phyloP scores from a whole-genome alignment of 2,888 invertebrate genomes.

The Drosophila borborema region DNA sequence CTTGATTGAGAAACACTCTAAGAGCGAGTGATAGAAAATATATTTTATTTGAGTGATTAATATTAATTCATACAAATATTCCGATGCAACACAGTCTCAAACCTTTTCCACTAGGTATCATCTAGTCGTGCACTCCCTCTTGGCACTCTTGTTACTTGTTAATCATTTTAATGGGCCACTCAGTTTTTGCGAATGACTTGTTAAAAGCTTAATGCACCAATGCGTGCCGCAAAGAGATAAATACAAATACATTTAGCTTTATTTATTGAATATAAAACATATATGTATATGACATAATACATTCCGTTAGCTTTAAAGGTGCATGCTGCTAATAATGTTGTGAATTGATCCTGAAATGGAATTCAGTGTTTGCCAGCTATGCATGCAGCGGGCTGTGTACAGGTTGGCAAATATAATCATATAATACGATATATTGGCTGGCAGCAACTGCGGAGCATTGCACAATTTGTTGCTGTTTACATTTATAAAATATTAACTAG shows the following conservation, averaged over 20 bases:
- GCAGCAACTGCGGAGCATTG: conserved; percentile 45
- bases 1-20: neutral
- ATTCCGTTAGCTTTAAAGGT: conserved; percentile 22
- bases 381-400: conserved; percentile 4
- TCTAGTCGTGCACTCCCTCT: neutral
- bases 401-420: conserved; percentile 26
- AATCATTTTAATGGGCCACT: conserved; percentile 73
- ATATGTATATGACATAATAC: conserved; percentile 14
- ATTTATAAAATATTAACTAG: conserved; percentile 78
- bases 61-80: too few species aligned
- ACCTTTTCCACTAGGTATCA: too few species aligned
- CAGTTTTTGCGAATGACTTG: conserved; percentile 49
- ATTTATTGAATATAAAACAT: conserved; percentile 49
- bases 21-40: neutral
- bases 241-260: conserved; percentile 38
- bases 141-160: conserved; percentile 25
- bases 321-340: neutral
- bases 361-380: conserved; percentile 49
- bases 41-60: neutral
- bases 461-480: conserved; percentile 79
- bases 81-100: too few species aligned
- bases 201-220: conserved; percentile 60
- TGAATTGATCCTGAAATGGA: conserved; percentile 1
- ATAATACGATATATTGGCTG: conserved; percentile 28
- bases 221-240: conserved; percentile 32